Base-by-base conservation (phyloP, 2,797 vertebrate genomes). In the Onychomys torridus region DNA sequence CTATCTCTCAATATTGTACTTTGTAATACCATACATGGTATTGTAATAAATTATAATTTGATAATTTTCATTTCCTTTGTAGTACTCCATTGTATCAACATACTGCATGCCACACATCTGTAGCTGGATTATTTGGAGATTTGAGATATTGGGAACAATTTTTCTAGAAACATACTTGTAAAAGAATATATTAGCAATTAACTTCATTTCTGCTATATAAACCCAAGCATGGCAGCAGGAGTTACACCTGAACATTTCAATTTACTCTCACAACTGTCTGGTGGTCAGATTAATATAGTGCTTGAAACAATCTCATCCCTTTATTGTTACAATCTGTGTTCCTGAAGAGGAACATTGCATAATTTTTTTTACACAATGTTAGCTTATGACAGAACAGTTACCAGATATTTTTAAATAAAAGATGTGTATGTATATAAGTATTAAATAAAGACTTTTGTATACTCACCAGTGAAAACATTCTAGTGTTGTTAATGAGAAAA, bases 141-240 rank as follows among this genome's bases (percentile, higher is more conserved):
- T 84, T 61, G 43, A 13, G 6, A 2, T 49, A 69, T 17, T 90
- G 78, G 55, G 14, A 65, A 81, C 59, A 6, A 27, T 81, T 71
- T 57, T 59, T 0, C 17, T 81, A 43, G 37, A 71, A 52, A 65
- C 0, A 34, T 81, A 75, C 3, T 94, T 52, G 0, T 32, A 78
- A 89, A 83, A 29, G 0, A 69, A 90, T 79, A 43, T 49, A 76
- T 9, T 27, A 3, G 9, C 12, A 43, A 81, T 69, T 29, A 5
- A 91, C 75, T 92, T 86, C 2, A 71, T 87, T 93, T 93, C 43
- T 91, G 19, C 5, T 52, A 7, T 8, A 93, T 59, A 87, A 93
- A 87, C 21, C 19, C 21, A 82, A 89, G 19, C 7, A 4, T 13
- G 71, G 1, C 37, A 75, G n/a, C 16, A 12, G 2, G 75, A 81